phyloP scores from a whole-genome alignment of 2,113 vertebrate species.

The Phylloscopus whistleri region DNA sequence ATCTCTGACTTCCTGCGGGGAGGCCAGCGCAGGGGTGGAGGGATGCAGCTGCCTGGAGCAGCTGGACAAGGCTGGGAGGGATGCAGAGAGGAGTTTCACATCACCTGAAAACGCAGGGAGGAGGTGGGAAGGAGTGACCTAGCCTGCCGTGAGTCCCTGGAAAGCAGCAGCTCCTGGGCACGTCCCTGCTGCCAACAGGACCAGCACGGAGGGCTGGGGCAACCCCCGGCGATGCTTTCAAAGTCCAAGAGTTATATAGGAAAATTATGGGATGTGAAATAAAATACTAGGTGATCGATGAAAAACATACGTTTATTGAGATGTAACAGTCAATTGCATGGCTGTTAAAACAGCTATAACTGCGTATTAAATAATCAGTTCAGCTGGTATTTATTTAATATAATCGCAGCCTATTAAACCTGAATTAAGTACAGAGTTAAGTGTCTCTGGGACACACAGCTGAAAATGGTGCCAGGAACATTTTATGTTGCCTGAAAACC shows the following conservation, averaged over 20 bases:
- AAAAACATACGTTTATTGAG: slow-evolving; percentile 70
- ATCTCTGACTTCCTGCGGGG: slow-evolving; percentile 15
- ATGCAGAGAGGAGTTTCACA: not conserved
- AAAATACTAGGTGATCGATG: slow-evolving; percentile 34
- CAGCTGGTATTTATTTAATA: slow-evolving; percentile 78
- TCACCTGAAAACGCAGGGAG: not conserved
- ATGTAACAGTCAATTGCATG: slow-evolving; percentile 68
- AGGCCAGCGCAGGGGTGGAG: not conserved
- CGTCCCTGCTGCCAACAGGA: rapidly evolving
- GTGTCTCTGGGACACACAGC: slow-evolving; percentile 67
- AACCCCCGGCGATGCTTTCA: not conserved
- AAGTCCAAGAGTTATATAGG: not conserved
- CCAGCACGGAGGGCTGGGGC: not conserved
- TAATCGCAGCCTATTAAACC: slow-evolving; percentile 76
- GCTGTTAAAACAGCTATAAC: slow-evolving; percentile 73
- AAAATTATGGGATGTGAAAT: slow-evolving; percentile 29
- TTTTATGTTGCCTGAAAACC: slow-evolving; percentile 61
- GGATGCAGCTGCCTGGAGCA: not conserved
- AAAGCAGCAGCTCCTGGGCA: not conserved
- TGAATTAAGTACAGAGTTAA: slow-evolving; percentile 76
- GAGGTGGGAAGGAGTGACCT: not conserved
- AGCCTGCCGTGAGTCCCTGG: not conserved
- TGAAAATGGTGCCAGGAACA: slow-evolving; percentile 66
- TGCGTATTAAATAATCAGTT: slow-evolving; percentile 73
- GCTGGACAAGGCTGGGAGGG: not conserved